Conservation (phyloP, 2,888 invertebrate species). For the Drosophila atroscutellata region DNA sequence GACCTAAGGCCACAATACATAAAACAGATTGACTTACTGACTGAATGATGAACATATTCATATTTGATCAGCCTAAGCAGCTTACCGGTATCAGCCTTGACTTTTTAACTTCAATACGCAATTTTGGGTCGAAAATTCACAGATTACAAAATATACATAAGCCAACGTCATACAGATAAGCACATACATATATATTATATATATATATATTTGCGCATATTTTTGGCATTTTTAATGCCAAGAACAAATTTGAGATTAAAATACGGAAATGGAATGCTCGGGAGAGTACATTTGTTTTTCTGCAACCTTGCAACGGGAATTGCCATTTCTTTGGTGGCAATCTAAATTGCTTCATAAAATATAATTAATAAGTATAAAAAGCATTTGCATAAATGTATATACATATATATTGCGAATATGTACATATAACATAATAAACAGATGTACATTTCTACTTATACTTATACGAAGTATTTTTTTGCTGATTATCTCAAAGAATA, state of each 20-base stretch:
- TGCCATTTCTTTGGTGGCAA: not conserved
- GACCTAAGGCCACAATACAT: not conserved
- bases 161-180: not conserved
- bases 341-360: not conserved
- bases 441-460: not conserved
- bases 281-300: no score
- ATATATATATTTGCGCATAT: not conserved
- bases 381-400: not conserved
- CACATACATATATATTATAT: not conserved
- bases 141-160: not conserved
- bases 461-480: not conserved
- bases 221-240: not conserved
- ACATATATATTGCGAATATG: not conserved
- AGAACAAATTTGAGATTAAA: not conserved
- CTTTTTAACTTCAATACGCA: not conserved
- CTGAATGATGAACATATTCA: constrained; percentile 1
- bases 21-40: not conserved
- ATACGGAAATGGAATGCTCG: not conserved
- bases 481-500: not conserved
- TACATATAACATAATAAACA: not conserved
- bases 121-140: not conserved
- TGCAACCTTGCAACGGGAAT: not conserved
- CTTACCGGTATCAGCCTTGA: not conserved
- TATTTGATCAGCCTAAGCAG: constrained; percentile 2
- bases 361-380: not conserved